Evolutionary conservation across 92 coral and sea anemone species (phyloP).

Genomic region (Diadumene lineata): DNA sequence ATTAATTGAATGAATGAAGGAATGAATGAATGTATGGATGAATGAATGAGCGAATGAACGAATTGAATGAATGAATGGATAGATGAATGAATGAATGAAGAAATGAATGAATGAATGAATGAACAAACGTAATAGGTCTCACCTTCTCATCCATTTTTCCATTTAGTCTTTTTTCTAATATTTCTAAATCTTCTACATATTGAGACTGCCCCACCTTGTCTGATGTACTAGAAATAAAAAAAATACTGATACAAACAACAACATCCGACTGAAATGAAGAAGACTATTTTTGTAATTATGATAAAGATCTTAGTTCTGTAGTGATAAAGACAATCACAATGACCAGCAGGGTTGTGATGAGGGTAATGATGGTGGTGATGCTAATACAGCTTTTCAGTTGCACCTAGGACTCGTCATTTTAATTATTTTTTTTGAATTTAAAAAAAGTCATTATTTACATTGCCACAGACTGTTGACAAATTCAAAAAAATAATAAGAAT

Average conservation of each 20-base stretch:
- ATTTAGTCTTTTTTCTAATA: slow-evolving; percentile 56
- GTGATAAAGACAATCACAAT: too few relatives aligned
- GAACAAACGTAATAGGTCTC: not conserved
- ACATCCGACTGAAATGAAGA: not conserved
- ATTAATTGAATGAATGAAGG: not conserved
- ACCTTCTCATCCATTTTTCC: slow-evolving; percentile 80
- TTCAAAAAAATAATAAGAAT: too few relatives aligned
- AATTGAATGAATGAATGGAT: too few relatives aligned
- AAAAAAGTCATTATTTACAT: too few relatives aligned
- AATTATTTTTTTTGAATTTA: too few relatives aligned
- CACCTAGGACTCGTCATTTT: too few relatives aligned
- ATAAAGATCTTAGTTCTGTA: too few relatives aligned
- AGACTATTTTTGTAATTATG: not conserved
- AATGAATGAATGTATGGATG: not conserved
- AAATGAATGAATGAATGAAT: not conserved
- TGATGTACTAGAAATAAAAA: slow-evolving; percentile 36
- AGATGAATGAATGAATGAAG: not conserved
- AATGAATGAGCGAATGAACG: not conserved
- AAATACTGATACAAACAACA: not conserved
- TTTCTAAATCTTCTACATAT: slow-evolving; percentile 62
- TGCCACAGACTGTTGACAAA: too few relatives aligned
- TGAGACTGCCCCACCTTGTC: slow-evolving; percentile 74
- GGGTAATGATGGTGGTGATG: too few relatives aligned
- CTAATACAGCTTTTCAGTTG: too few relatives aligned
- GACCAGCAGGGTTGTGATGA: too few relatives aligned